Evolutionary conservation across 2,113 vertebrate species (phyloP), one percentile per base, ranked within the genome.

Genomic region (Rhipidura dahli): DNA sequence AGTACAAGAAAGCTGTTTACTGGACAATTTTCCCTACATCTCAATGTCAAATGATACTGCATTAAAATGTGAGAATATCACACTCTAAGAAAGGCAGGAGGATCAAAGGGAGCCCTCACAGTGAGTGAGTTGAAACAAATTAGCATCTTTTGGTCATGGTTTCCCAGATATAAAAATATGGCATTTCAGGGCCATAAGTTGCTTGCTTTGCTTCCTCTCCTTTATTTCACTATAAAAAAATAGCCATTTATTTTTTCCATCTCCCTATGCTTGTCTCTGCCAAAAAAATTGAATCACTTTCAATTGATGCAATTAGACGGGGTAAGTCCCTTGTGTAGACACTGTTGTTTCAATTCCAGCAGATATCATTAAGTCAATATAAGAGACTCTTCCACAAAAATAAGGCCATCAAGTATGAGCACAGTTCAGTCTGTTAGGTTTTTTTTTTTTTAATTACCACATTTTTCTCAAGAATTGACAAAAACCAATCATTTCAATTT

Each of bases 141-240:
- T 79, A 83, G 28, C 93, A 89, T 90, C 72, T 88, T 95, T 97
- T 92, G 90, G 95, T 97, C 96, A 96, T 95, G 95, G 94, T 97
- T 96, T 96, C 90, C 88, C 73, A 83, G 90, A 89, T 95, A 93
- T 88, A 92, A 95, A 94, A 95, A 94, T 85, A 88, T 16, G 72
- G 82, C 26, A 92, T 94, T 96, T 83, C 81, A 83, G 75, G 71
- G 69, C 84, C 60, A 33, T 72, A 87, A 89, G 70, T 76, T 95
- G 83, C 93, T 93, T 96, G 69, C 83, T 92, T 91, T 95, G 47
- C 83, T 84, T 86, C 40, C 50, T 83, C 33, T 39, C 26, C 44
- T 85, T 93, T 91, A 92, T 83, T 93, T 96, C 82, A 49, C 54
- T 47, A 68, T 20, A 14, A 60, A 60, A 90, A 93, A 56, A 35